Percentiles rank a stretch among this genome's conserved stretches.
Conservation (phyloP, 2,797 vertebrate species). For the Sphenodon punctatus region DNA sequence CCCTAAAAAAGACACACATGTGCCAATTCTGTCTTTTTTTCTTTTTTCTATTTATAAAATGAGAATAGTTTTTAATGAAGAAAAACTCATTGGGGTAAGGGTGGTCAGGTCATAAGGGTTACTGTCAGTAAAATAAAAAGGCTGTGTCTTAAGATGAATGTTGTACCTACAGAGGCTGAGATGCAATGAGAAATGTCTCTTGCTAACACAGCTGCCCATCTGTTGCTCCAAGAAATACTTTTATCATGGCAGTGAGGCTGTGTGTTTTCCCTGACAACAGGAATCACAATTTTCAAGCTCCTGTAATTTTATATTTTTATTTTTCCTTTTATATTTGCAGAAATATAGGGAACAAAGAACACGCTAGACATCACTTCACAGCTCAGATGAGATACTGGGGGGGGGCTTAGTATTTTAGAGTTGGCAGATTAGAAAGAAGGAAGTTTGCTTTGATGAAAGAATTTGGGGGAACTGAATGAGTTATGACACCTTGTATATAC, state of each 20-base stretch:
- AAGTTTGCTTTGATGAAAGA: slow-evolving; percentile 48
- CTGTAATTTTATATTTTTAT: neutral
- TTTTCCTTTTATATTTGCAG: neutral
- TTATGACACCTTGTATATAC: slow-evolving; percentile 8
- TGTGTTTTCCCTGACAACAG: neutral
- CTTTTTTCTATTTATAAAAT: rapidly evolving
- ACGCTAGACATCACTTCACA: slow-evolving; percentile 29
- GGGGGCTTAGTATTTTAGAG: slow-evolving; percentile 17
- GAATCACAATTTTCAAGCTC: slow-evolving; percentile 9
- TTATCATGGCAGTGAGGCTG: neutral
- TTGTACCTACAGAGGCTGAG: neutral
- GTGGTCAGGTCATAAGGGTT: rapidly evolving
- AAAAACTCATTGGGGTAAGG: neutral
- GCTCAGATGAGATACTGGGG: slow-evolving; percentile 49
- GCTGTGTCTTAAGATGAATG: neutral
- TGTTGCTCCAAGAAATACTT: neutral
- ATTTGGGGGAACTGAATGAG: slow-evolving; percentile 19
- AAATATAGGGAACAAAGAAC: neutral
- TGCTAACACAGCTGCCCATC: slow-evolving; percentile 20
- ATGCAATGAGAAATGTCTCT: neutral
- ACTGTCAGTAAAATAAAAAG: neutral
- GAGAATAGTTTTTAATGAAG: neutral
- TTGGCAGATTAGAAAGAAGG: slow-evolving; percentile 43
- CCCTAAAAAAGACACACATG: neutral
- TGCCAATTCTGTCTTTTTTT: rapidly evolving